A percentile compares a stretch with the other conserved stretches of the same genome.
Evolutionary conservation across 2,797 vertebrate species (phyloP).

Genomic region (Triplophysa bombifrons): DNA sequence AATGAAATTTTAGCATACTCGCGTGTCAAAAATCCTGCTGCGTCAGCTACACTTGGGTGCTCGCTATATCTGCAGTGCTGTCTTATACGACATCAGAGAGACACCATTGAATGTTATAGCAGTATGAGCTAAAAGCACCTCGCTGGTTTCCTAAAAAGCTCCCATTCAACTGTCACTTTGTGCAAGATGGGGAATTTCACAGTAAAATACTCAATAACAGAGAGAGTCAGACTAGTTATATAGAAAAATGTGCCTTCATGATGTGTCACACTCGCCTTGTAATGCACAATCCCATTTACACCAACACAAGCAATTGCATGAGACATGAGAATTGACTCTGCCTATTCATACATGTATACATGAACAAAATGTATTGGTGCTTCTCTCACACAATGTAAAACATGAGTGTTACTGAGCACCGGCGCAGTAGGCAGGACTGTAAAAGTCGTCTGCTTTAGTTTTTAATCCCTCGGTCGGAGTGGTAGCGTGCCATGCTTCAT

Average conservation of each 20-base stretch:
- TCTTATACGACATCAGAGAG: constrained; percentile 33
- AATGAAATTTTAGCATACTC: constrained; percentile 36
- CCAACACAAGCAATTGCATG: constrained; percentile 8
- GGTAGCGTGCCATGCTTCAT: constrained; percentile 59
- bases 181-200: constrained; percentile 12
- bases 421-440: constrained; percentile 47
- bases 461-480: constrained; percentile 67
- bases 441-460: constrained; percentile 61
- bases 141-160: constrained; percentile 20
- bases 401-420: constrained; percentile 1
- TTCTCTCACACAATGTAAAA: neutral
- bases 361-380: neutral
- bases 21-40: constrained; percentile 30
- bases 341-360: constrained; percentile 22
- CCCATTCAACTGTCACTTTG: constrained; percentile 31
- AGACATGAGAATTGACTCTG: neutral
- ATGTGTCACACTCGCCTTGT: constrained; percentile 8
- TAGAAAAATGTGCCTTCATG: constrained; percentile 10
- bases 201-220: constrained; percentile 26
- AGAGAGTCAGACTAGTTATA: constrained; percentile 15
- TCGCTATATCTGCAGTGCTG: constrained; percentile 32
- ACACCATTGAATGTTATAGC: constrained; percentile 1
- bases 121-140: neutral
- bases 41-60: constrained; percentile 25
- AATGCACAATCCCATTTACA: constrained; percentile 14